phyloP scores from a whole-genome alignment of 1,140 invertebrate genomes.

The Ladona fulva region DNA sequence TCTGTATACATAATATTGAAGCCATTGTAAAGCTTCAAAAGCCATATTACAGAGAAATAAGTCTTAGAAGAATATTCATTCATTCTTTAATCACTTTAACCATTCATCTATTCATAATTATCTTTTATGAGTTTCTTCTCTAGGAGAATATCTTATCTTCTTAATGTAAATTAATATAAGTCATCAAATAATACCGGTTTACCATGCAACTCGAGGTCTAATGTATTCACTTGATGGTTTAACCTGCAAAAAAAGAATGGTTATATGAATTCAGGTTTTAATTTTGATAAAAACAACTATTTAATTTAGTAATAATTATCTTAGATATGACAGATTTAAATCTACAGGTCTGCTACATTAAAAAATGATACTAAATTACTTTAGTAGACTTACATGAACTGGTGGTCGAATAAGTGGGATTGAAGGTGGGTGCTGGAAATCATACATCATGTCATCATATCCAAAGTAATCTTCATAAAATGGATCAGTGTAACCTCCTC shows the following conservation, averaged over 20 bases:
- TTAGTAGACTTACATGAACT: conserved; percentile 61
- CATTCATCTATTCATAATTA: no score
- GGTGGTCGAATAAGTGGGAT: conserved; percentile 62
- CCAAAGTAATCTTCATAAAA: conserved; percentile 91
- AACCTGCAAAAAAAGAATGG: neutral
- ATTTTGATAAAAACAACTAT: neutral
- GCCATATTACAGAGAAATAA: no score
- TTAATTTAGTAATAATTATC: neutral
- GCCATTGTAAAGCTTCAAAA: no score
- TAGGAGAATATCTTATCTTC: no score
- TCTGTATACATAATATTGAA: no score
- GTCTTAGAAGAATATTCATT: no score
- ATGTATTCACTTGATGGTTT: neutral
- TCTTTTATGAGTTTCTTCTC: no score
- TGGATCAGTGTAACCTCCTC: conserved; percentile 85
- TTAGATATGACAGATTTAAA: neutral
- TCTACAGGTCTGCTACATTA: neutral
- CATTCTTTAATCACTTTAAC: no score
- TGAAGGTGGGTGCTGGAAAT: conserved; percentile 58
- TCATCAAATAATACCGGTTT: neutral
- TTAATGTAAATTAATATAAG: no score
- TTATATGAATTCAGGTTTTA: neutral
- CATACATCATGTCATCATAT: conserved; percentile 85
- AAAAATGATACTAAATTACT: conserved; percentile 25
- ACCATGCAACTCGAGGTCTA: neutral